Base-by-base conservation (phyloP, 2,888 invertebrate species). In the Drosophila pseudotakahashii region DNA sequence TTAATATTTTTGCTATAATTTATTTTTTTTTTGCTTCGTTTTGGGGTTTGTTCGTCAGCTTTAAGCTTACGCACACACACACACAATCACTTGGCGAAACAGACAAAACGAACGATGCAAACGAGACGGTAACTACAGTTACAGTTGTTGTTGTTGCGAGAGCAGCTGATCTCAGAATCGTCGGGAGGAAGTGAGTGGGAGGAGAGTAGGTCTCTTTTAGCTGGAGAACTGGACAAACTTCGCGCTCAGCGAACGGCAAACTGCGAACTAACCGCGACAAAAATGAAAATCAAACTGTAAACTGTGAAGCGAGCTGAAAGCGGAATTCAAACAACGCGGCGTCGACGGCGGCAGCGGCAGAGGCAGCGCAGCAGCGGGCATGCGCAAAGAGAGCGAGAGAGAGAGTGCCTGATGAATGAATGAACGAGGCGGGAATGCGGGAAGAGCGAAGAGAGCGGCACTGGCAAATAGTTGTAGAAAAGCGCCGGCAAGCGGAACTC, bases 261-360 rank as follows among this genome's bases (percentile, higher is more conserved):
- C 84, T 67, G 45, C 45, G 45, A 47, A 48, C 34, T 48, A 55
- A 45, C 67, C 67, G 74, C 85, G 82, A 71, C 86, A 73, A 77
- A 82, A 82, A 80, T 85, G 71, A 77, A 82, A 80, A 83, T 81
- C 73, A 83, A 80, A 80, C 84, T 80, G 79, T 80, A 83, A 80
- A 80, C 84, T 80, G 79, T 80, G 68, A 67, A 63, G 36, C 71
- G 64, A 61, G 53, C 71, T 63, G 63, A 59, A 59, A 59, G 37
- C 79, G 63, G 39, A 75, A 80, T 67, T 63, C 83, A 75, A 64
- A 83, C 64, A 68, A 66, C 75, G 64, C 67, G 55, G 62, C 41
- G 66, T 41, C 54, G 60, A 39, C 42, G 14, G 57, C 73, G 75
- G 73, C 80, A 73, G 37, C 55, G 41, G 37, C 69, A 41, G 48